Base-by-base conservation (phyloP, 1,140 invertebrate genomes). In the Drosophila murphyi region DNA sequence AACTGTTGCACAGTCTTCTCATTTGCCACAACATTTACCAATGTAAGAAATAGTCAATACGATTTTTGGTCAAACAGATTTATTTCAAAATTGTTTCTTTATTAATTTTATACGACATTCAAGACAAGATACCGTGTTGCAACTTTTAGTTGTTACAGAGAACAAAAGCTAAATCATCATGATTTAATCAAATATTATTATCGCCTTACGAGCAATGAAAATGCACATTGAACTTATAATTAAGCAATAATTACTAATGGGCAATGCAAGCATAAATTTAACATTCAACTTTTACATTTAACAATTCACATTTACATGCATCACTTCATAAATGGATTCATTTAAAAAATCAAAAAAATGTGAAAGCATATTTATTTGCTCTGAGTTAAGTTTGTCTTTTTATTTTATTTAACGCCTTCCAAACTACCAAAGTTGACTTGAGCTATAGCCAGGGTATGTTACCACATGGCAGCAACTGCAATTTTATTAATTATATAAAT, bases 401-500 rank as follows among this genome's bases (percentile, higher is more conserved):
- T 20, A 20, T 0, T 20, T 20, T 20, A 20, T 20, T 20, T 20
- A 20, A 20, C 20, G 20, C 20, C 20, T 20, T 20, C 20, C 20
- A 20, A 20, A 20, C 68, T 60, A 59, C 51, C 45, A 72, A 86
- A 76, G 59, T 79, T 76, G 50, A 60, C 50, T 72, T 83, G 70
- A 88, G 72, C 83, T 83, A 70, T 76, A 70, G 60, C 43, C 29
- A 61, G 50, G 35, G 43, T 37, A 41, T 64, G 39, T 50, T 64
- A 35, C 43, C 56, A 64, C 39, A 55, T 34, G 43, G 50, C 47
- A 20, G 20, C 52, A 70, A 41, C 52, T 71, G 83, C 69, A 62
- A 59, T 35, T 59, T 56, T 75, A 89, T 80, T 80, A 82, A 79
- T 87, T 80, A 72, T 76, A 73, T 80, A 76, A 83, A 80, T 88